Evolutionary conservation across 1,140 invertebrate species (phyloP).

Genomic region (Bombus fervidus): DNA sequence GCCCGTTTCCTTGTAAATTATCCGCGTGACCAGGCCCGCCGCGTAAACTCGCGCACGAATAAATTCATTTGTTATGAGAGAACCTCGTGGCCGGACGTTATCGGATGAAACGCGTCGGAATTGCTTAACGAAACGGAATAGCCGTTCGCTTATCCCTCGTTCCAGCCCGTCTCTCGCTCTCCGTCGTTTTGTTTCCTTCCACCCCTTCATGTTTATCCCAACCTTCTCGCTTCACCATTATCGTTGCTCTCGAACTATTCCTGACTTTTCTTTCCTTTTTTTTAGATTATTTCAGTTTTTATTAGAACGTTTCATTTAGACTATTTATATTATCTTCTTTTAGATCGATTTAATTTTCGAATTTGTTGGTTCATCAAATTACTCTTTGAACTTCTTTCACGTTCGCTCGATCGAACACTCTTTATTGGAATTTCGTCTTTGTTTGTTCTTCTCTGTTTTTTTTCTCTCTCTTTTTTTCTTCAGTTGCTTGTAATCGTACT

Average conservation of each 20-base stretch:
- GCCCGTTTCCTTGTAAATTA: constrained; percentile 59
- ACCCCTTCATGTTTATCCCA: background rate
- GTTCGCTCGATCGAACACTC: background rate
- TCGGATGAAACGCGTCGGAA: constrained; percentile 65
- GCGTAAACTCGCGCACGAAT: constrained; percentile 66
- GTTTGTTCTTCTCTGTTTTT: background rate
- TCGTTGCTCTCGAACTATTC: background rate
- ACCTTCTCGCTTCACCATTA: background rate
- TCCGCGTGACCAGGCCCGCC: constrained; percentile 53
- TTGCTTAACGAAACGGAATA: constrained; percentile 72
- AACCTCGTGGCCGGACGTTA: constrained; percentile 54
- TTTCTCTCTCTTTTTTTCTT: background rate
- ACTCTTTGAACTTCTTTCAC: background rate
- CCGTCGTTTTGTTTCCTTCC: background rate
- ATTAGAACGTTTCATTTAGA: too few relatives aligned
- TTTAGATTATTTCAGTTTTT: background rate
- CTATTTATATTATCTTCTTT: background rate
- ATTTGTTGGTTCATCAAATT: background rate
- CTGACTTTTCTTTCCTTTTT: background rate
- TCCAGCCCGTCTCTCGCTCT: constrained; percentile 5
- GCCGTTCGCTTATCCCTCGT: constrained; percentile 33
- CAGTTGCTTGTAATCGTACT: background rate
- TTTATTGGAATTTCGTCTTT: background rate
- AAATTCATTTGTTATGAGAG: constrained; percentile 69
- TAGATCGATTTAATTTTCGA: background rate